phyloP scores from a whole-genome alignment of 2,113 vertebrate genomes.

The Hyperopisus bebe region DNA sequence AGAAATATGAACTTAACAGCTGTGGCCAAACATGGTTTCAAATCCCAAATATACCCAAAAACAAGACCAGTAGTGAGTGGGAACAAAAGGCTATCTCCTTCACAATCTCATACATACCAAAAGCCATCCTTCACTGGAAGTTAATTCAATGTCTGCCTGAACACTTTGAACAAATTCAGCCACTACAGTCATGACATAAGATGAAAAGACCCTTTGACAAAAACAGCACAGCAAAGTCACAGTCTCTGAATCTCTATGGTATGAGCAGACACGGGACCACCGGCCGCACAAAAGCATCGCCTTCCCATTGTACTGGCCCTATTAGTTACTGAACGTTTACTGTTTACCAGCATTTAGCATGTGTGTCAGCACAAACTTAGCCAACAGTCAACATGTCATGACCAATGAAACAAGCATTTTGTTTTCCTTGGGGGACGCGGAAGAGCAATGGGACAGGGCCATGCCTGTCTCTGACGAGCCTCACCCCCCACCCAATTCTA shows the following conservation, averaged over 20 bases:
- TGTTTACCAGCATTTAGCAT: background rate
- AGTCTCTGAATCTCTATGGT: background rate
- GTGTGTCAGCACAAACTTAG: background rate
- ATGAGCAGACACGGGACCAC: background rate
- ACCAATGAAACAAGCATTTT: background rate
- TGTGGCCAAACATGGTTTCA: conserved; percentile 38
- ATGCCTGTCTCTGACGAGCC: background rate
- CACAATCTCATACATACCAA: background rate
- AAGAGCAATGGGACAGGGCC: background rate
- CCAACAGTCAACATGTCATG: background rate
- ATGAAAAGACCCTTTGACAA: background rate
- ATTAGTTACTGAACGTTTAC: background rate
- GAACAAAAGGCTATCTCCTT: background rate
- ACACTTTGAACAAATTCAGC: background rate
- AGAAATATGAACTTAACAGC: conserved; percentile 33
- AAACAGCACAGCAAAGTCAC: background rate
- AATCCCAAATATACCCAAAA: conserved; percentile 13
- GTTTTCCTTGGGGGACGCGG: background rate
- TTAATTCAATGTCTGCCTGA: background rate
- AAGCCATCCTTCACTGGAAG: background rate
- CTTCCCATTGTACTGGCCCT: background rate
- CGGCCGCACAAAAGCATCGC: background rate
- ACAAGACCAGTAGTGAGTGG: background rate
- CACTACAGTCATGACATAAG: background rate
- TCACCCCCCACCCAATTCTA: background rate